Evolutionary conservation across 2,888 invertebrate genomes (phyloP).

Genomic region (Drymonia ruficornis): DNA sequence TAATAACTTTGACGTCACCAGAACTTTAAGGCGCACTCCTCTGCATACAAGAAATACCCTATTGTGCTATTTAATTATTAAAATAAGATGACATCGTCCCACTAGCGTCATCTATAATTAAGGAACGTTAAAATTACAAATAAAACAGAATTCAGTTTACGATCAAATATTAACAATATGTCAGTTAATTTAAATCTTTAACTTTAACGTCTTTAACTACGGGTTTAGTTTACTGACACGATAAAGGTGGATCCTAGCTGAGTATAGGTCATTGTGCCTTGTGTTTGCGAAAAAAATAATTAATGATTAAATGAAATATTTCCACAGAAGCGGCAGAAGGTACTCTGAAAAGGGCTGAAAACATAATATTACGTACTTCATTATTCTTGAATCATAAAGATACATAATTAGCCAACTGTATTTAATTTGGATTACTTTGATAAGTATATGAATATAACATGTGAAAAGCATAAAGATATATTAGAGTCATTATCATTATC

Average conservation of each 20-base stretch:
- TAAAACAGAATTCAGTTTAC: background rate
- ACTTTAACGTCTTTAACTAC: constrained; percentile 20
- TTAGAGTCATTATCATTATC: too few species aligned
- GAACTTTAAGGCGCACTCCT: background rate
- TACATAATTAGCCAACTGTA: too few species aligned
- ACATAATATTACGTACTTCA: too few species aligned
- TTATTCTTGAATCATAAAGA: too few species aligned
- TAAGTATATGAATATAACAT: too few species aligned
- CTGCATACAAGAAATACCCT: background rate
- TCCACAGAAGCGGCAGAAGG: constrained; percentile 7
- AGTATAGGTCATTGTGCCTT: constrained; percentile 45
- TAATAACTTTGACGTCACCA: background rate
- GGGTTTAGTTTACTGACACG: constrained; percentile 19
- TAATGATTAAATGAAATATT: constrained; percentile 38
- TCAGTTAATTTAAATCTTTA: constrained; percentile 21
- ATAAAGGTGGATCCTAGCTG: constrained; percentile 22
- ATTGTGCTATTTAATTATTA: background rate
- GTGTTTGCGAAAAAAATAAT: constrained; percentile 36
- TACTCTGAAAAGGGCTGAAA: background rate
- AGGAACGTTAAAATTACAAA: background rate
- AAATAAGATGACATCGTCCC: background rate
- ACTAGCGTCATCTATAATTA: background rate
- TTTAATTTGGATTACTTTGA: too few species aligned
- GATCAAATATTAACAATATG: background rate
- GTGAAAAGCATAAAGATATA: too few species aligned